Base-by-base conservation (phyloP, 2,113 vertebrate genomes). In the Phasianus colchicus region DNA sequence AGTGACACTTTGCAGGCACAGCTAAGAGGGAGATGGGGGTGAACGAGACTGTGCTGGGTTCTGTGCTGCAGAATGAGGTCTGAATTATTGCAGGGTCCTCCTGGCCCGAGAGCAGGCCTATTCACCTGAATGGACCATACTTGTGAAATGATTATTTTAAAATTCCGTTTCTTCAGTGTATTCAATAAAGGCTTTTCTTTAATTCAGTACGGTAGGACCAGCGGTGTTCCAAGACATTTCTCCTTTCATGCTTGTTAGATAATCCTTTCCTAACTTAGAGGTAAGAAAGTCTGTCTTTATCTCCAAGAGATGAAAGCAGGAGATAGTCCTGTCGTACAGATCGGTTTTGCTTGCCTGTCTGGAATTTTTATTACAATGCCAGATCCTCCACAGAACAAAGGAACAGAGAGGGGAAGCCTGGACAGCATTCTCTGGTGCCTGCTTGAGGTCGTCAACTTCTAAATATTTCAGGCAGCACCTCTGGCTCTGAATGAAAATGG, bases 391-490 rank as follows among this genome's bases (percentile, higher is more conserved):
- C 55, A 67, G 61, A 86, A 42, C 55, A 81, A 88, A 86, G 47
- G 42, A 90, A 81, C 93, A 55, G 17, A 74, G 25, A 64, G 34
- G 15, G 34, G 71, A 78, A 86, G 47, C 61, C 82, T 74, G 1
- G 3, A 55, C 42, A 71, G 34, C 38, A 29, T 81, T 78, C 69
- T 83, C 61, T 47, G 47, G 47, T 73, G 47, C 22, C 67, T 78
- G 64, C 42, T 65, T 61, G 55, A 86, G 73, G 42, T 81, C 83
- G 29, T 92, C 24, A 70, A 30, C 66, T 63, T 81, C 93, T 92
- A 74, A 88, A 75, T 93, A 88, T 90, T 95, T 90, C 61, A 88
- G 80, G 21, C 73, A 89, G 40, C 47, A 17, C 40, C 43, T 89
- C 84, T 57, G 36, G 69, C 75, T 82, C 43, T n/a, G 63, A 92